These are phyloP conservation scores for Python bivittatus DNA, from an alignment of 2,113 vertebrate genomes.

Conservation along the genomic window DNA sequence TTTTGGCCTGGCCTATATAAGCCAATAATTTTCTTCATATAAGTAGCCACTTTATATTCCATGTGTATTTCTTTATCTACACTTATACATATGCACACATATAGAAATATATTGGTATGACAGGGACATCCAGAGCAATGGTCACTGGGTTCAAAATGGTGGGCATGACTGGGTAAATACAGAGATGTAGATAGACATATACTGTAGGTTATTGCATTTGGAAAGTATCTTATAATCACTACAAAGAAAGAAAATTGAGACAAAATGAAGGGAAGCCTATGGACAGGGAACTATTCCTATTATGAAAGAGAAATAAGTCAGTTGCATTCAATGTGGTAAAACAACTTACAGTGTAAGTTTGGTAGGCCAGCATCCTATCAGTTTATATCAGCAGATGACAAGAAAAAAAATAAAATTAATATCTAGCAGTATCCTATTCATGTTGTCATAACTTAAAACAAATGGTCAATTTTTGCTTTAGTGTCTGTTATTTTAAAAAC, in stretches of 20 bases:
- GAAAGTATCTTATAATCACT: background rate
- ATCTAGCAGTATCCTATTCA: background rate
- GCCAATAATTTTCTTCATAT: background rate
- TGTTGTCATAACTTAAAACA: background rate
- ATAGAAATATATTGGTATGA: background rate
- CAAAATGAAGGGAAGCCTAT: background rate
- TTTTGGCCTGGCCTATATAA: background rate
- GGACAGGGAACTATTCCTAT: background rate
- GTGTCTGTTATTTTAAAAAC: background rate
- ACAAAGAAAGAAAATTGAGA: background rate
- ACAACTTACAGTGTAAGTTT: background rate
- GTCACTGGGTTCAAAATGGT: too few species aligned
- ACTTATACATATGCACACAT: background rate
- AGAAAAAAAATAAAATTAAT: background rate
- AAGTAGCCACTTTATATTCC: background rate
- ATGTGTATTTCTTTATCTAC: background rate
- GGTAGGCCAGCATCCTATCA: background rate
- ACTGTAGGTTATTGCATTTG: background rate
- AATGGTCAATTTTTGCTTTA: conserved; percentile 2
- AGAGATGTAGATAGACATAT: background rate
- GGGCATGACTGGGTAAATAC: too few species aligned
- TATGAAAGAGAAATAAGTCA: background rate
- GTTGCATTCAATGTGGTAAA: background rate
- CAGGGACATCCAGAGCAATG: background rate
- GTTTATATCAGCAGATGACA: background rate